These are phyloP conservation scores for Peromyscus californicus DNA, from an alignment of 2,113 vertebrate species.

Conservation along the genomic window DNA sequence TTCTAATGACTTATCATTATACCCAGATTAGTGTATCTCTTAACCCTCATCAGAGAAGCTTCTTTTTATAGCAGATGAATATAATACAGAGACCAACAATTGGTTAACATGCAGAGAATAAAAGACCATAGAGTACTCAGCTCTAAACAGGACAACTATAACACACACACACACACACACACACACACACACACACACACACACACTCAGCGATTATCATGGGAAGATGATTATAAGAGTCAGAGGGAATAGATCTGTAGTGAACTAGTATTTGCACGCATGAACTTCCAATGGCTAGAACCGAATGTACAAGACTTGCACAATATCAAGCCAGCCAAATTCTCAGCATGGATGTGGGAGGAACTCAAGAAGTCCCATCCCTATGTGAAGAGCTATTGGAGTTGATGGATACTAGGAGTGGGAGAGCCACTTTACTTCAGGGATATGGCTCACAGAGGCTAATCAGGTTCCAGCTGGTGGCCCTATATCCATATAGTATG, in stretches of 20 bases:
- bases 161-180: not conserved
- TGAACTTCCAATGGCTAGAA: not conserved
- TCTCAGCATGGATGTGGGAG: not conserved
- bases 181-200: not conserved
- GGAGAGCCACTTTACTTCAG: not conserved
- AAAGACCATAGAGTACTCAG: not conserved
- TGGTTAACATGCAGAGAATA: not conserved
- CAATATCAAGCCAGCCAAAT: not conserved
- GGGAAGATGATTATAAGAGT: not conserved
- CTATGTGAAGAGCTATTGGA: not conserved
- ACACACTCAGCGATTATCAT: not conserved
- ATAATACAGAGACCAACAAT: not conserved
- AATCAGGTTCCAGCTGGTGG: not conserved
- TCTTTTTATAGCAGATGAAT: not conserved
- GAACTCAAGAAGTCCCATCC: not conserved
- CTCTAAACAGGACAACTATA: not conserved
- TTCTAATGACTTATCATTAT: not conserved
- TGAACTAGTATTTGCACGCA: not conserved
- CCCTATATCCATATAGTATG: too few relatives aligned
- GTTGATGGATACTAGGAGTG: not conserved
- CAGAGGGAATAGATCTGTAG: not conserved
- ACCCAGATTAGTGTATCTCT: not conserved
- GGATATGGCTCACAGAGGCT: not conserved
- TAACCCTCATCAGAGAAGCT: not conserved
- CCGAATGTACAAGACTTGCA: not conserved